A percentile compares a stretch with the other conserved stretches of the same genome.
These are phyloP conservation scores for Cairina moschata DNA, from an alignment of 2,113 vertebrate species.

Conservation along the genomic window DNA sequence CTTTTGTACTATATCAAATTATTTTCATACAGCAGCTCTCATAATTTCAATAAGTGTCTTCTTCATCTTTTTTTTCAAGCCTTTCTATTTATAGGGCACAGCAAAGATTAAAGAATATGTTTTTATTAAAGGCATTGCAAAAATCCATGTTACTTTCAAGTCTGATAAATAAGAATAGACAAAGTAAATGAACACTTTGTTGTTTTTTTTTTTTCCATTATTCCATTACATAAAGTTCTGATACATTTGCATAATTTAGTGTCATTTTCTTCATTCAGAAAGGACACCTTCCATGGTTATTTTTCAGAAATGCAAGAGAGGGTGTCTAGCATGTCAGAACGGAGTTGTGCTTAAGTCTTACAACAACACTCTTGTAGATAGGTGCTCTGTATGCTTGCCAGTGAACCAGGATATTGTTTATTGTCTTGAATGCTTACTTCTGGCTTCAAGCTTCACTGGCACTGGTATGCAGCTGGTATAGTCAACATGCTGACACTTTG, in stretches of 20 bases:
- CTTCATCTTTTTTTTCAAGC: not conserved
- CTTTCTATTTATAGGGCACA: not conserved
- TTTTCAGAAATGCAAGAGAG: not conserved
- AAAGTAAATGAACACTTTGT: not conserved
- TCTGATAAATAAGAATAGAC: not conserved
- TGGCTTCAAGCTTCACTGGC: not conserved
- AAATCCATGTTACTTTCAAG: not conserved
- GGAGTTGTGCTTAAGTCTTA: not conserved
- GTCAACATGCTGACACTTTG: not conserved
- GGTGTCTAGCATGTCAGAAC: not conserved
- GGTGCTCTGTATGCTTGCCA: not conserved
- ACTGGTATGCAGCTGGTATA: not conserved
- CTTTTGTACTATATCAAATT: not conserved
- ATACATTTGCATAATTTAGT: not conserved
- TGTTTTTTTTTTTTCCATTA: not conserved
- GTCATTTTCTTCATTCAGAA: not conserved
- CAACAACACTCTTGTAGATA: fast-evolving
- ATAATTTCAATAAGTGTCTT: not conserved
- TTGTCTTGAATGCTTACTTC: not conserved
- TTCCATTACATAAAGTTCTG: not conserved
- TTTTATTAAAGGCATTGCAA: not conserved
- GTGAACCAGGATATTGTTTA: not conserved
- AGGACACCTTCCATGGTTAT: not conserved
- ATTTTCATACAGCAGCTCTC: not conserved
- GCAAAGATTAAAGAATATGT: not conserved